These are phyloP conservation scores for Gobio gobio DNA, from an alignment of 2,113 vertebrate species.

Conservation along the genomic window DNA sequence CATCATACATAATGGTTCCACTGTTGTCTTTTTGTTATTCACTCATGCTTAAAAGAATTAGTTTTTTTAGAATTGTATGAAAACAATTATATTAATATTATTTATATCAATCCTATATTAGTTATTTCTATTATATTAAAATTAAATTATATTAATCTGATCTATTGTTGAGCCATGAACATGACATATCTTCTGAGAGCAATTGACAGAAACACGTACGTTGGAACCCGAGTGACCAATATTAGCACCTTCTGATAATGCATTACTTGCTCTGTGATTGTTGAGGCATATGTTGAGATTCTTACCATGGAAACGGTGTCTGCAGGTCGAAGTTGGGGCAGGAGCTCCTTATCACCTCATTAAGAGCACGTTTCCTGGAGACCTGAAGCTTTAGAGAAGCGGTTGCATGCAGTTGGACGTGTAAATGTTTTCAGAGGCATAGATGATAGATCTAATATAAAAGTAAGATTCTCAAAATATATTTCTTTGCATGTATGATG, in stretches of 20 bases:
- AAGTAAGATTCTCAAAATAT: background rate
- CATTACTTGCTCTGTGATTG: constrained; percentile 4
- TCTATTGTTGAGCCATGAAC: background rate
- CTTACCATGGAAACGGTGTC: constrained; percentile 40
- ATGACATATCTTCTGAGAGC: background rate
- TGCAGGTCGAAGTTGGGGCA: constrained; percentile 3
- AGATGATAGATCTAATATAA: background rate
- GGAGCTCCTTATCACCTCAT: background rate
- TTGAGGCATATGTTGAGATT: constrained; percentile 14
- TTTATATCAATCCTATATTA: too few species aligned
- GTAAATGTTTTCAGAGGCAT: background rate
- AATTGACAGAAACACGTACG: background rate
- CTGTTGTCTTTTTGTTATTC: background rate
- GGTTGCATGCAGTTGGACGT: background rate
- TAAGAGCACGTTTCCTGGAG: constrained; percentile 25
- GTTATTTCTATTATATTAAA: too few species aligned
- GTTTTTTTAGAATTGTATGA: too few species aligned
- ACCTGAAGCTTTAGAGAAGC: background rate
- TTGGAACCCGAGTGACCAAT: background rate
- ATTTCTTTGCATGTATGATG: background rate
- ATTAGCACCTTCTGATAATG: background rate
- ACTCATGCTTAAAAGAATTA: background rate
- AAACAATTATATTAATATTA: too few species aligned
- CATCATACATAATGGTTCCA: background rate
- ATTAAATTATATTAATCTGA: background rate